A percentile compares a stretch with the other conserved stretches of the same genome.
Evolutionary conservation across 2,888 invertebrate species (phyloP).

Genomic region (Aelia acuminata): DNA sequence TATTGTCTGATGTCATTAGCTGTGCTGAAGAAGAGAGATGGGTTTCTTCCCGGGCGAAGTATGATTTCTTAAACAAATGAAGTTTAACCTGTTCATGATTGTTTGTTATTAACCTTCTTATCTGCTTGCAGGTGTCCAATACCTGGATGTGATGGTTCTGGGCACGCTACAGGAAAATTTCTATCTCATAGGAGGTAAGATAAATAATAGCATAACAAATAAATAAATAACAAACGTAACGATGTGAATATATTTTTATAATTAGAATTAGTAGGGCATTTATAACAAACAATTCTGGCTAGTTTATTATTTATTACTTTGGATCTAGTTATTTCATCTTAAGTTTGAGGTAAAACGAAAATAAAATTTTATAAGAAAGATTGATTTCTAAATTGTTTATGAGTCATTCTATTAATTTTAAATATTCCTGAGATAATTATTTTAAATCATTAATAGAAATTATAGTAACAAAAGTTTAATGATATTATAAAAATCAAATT

Average conservation of each 20-base stretch:
- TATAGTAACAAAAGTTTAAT: no score
- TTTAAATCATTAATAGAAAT: no score
- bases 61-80: slow-evolving; percentile 50
- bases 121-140: slow-evolving; percentile 83
- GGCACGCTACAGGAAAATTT: slow-evolving; percentile 98
- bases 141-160: slow-evolving; percentile 97
- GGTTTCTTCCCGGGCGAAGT: slow-evolving; percentile 47
- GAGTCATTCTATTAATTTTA: no score
- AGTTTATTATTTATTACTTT: background rate
- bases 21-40: slow-evolving; percentile 52
- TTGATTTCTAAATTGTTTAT: no score
- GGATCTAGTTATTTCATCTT: background rate
- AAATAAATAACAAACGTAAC: background rate
- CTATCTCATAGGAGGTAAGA: slow-evolving; percentile 95
- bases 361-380: no score
- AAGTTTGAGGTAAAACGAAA: background rate
- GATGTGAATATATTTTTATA: background rate
- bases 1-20: slow-evolving; percentile 38
- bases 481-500: no score
- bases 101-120: background rate
- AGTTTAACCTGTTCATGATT: background rate
- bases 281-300: background rate
- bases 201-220: background rate
- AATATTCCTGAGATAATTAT: no score
- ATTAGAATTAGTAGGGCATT: background rate